These are phyloP conservation scores for Platyscapa corneri DNA, from an alignment of 1,140 invertebrate genomes.

Conservation along the genomic window DNA sequence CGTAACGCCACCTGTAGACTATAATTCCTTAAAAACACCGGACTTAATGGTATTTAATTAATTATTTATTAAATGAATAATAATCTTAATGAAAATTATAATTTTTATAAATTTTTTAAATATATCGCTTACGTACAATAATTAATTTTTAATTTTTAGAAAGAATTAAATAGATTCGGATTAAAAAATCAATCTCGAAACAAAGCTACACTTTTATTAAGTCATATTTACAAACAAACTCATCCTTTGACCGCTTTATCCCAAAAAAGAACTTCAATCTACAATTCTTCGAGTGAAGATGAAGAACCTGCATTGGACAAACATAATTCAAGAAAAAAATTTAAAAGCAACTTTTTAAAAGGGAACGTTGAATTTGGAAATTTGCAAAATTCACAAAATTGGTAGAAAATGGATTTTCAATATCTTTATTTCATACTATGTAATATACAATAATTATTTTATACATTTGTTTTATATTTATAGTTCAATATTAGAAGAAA, in stretches of 20 bases:
- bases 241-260: slow-evolving; percentile 61
- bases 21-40: slow-evolving; percentile 67
- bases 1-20: slow-evolving; percentile 68
- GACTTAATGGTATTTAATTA: slow-evolving; percentile 66
- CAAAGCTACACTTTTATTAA: slow-evolving; percentile 71
- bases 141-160: slow-evolving; percentile 59
- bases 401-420: slow-evolving; percentile 23
- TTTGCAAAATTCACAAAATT: background rate
- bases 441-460: background rate
- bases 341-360: slow-evolving; percentile 16
- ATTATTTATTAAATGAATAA: no score
- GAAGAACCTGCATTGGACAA: slow-evolving; percentile 54
- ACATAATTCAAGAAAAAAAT: slow-evolving; percentile 19
- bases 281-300: slow-evolving; percentile 51
- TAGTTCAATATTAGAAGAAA: slow-evolving; percentile 54
- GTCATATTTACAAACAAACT: slow-evolving; percentile 72
- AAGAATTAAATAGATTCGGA: slow-evolving; percentile 72
- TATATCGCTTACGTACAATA: slow-evolving; percentile 42
- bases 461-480: background rate
- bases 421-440: background rate
- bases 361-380: background rate
- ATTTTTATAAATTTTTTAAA: background rate
- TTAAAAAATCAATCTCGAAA: slow-evolving; percentile 68
- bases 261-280: slow-evolving; percentile 39
- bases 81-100: no score